Conservation (phyloP, 2,113 vertebrate species). For the Cinclus mexicanus region DNA sequence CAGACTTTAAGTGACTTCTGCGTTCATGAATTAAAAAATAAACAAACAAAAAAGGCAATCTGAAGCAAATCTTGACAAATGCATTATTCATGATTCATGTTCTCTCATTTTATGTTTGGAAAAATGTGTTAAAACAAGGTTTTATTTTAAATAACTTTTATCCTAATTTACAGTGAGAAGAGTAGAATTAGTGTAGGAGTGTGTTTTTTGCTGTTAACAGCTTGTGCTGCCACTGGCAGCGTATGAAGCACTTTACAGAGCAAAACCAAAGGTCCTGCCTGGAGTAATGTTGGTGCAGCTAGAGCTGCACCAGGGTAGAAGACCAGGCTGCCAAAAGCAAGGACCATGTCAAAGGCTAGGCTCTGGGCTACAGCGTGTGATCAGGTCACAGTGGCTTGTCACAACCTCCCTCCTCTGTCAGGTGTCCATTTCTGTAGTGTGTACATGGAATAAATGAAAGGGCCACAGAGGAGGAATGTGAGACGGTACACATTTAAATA, state of each 20-base stretch:
- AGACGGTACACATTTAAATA: background rate
- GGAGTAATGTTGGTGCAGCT: background rate
- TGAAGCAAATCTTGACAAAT: constrained; percentile 10
- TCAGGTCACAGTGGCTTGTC: background rate
- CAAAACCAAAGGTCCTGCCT: background rate
- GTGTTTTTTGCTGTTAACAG: background rate
- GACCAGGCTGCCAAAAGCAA: background rate
- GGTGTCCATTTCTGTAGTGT: background rate
- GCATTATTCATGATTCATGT: constrained; percentile 40
- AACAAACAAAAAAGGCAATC: constrained; percentile 54
- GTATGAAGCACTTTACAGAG: background rate
- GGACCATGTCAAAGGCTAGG: accelerated
- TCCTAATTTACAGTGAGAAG: background rate
- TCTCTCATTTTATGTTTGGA: background rate
- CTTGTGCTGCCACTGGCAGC: background rate
- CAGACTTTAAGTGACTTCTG: constrained; percentile 39
- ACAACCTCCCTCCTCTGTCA: background rate
- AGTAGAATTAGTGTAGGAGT: background rate
- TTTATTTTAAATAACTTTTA: constrained; percentile 44
- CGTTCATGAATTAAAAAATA: constrained; percentile 49
- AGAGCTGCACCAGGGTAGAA: background rate
- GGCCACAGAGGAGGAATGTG: background rate
- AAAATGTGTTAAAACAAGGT: constrained; percentile 52
- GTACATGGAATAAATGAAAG: background rate
- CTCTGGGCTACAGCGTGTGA: background rate